A percentile compares a stretch with the other conserved stretches of the same genome.
Evolutionary conservation across 2,888 invertebrate genomes (phyloP).

Genomic region (Erebia palarica): DNA sequence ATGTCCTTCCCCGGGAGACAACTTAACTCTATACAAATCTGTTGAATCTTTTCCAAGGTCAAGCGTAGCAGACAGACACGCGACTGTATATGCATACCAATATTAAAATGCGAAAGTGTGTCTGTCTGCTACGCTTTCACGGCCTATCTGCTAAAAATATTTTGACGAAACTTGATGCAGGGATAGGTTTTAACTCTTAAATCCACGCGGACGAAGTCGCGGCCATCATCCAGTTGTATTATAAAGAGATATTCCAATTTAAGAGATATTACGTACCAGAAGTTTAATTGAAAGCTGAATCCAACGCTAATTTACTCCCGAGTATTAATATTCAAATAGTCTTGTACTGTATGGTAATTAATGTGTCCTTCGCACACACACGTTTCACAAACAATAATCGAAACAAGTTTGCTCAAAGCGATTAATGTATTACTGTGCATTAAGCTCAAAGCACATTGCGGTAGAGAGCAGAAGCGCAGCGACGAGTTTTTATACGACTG

Average conservation of each 20-base stretch:
- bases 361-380: slow-evolving; percentile 18
- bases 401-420: slow-evolving; percentile 17
- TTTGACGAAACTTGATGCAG: too few species aligned
- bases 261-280: neutral
- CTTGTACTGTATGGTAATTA: slow-evolving; percentile 6
- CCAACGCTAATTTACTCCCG: slow-evolving; percentile 2
- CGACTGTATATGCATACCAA: too few species aligned
- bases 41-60: too few species aligned
- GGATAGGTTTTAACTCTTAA: too few species aligned
- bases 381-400: slow-evolving; percentile 17
- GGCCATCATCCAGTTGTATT: too few species aligned
- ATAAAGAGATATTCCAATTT: neutral
- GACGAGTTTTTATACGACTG: neutral
- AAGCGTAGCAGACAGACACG: too few species aligned
- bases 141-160: too few species aligned
- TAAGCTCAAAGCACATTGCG: neutral
- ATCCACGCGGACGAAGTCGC: too few species aligned
- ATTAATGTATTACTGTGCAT: slow-evolving; percentile 9
- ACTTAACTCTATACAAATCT: too few species aligned
- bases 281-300: slow-evolving; percentile 12
- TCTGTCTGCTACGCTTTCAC: too few species aligned
- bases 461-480: neutral
- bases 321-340: slow-evolving; percentile 14
- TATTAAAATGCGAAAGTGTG: too few species aligned
- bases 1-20: too few species aligned